These are phyloP conservation scores for Cheilinus undulatus DNA, from an alignment of 2,113 vertebrate genomes.

Conservation along the genomic window DNA sequence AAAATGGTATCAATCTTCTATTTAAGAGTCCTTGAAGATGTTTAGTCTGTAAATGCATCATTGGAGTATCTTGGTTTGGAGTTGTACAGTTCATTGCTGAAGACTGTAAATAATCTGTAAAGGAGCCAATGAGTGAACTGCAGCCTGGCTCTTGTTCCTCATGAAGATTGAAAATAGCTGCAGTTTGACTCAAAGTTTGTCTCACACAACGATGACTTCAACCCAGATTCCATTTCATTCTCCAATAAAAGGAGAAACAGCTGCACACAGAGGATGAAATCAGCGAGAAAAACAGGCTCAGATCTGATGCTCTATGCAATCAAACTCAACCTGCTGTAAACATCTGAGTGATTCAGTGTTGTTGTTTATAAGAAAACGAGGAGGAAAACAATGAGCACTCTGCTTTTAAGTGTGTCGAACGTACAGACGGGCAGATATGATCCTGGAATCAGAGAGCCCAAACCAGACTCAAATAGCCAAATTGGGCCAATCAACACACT, in stretches of 20 bases:
- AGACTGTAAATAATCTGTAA: not conserved
- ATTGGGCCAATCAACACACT: no score
- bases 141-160: no score
- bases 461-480: no score
- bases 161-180: not conserved
- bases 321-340: slow-evolving; percentile 34
- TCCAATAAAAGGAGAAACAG: slow-evolving; percentile 53
- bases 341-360: slow-evolving; percentile 21
- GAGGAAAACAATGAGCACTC: not conserved
- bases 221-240: slow-evolving; percentile 36
- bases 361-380: slow-evolving; percentile 9
- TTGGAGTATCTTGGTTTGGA: no score
- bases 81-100: no score
- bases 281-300: slow-evolving; percentile 22
- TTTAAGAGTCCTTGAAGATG: no score
- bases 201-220: slow-evolving; percentile 26
- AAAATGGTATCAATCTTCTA: no score
- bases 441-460: no score
- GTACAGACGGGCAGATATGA: no score
- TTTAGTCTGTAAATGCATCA: no score
- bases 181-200: not conserved
- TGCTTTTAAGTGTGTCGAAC: not conserved
- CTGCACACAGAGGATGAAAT: slow-evolving; percentile 45
- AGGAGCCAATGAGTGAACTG: no score
- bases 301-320: slow-evolving; percentile 47